Evolutionary conservation across 2,888 invertebrate genomes (phyloP).

Genomic region (Synergus japonicus): DNA sequence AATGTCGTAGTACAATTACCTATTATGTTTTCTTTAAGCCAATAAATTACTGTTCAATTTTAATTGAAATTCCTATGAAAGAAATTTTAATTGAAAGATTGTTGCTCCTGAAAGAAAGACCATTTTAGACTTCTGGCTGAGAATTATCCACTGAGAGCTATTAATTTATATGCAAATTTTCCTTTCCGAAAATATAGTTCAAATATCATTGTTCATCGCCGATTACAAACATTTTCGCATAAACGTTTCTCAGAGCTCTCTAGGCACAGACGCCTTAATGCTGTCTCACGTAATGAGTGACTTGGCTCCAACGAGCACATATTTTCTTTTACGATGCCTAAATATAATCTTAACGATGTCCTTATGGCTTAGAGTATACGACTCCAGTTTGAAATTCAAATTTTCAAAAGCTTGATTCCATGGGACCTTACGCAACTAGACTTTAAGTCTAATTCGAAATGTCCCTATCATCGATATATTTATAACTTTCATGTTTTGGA

Average conservation of each 20-base stretch:
- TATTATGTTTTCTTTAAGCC: not conserved
- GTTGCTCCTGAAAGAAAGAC: not conserved
- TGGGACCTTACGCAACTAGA: slow-evolving; percentile 4
- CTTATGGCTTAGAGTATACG: slow-evolving; percentile 67
- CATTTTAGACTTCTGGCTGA: not conserved
- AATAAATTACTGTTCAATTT: not conserved
- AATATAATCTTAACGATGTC: slow-evolving; percentile 76
- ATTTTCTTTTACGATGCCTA: slow-evolving; percentile 77
- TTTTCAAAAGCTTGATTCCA: slow-evolving; percentile 51
- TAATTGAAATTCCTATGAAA: not conserved
- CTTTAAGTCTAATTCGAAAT: slow-evolving; percentile 47
- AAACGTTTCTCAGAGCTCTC: slow-evolving; percentile 51
- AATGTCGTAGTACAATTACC: not conserved
- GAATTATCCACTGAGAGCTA: not conserved
- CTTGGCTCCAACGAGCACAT: slow-evolving; percentile 76
- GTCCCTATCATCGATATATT: slow-evolving; percentile 37
- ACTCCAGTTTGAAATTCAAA: slow-evolving; percentile 60
- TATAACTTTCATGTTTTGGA: not conserved
- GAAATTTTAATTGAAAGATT: not conserved
- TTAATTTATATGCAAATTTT: not conserved
- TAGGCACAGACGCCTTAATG: slow-evolving; percentile 67
- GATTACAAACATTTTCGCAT: slow-evolving; percentile 26
- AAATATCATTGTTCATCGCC: slow-evolving; percentile 19
- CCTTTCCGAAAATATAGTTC: slow-evolving; percentile 18
- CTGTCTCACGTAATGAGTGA: slow-evolving; percentile 76